Percentiles rank a stretch among this genome's conserved stretches.
phyloP scores from a whole-genome alignment of 2,888 invertebrate genomes.

The Tenthredo mesomela region DNA sequence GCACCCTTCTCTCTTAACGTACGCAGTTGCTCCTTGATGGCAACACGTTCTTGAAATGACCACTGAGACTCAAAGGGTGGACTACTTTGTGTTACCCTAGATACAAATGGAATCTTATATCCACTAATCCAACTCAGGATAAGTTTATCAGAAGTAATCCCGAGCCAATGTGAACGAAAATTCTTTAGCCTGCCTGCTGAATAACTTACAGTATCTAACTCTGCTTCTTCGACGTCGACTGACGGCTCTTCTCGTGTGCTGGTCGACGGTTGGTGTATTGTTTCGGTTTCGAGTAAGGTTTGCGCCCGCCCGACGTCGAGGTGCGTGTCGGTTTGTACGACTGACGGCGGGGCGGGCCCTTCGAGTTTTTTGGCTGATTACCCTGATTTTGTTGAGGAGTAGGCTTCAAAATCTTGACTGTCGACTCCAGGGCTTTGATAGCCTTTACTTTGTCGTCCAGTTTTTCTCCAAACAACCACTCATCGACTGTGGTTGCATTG shows the following conservation, averaged over 20 bases:
- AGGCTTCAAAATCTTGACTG: slow-evolving; percentile 47
- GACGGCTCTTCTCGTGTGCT: not conserved
- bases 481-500: slow-evolving; percentile 52
- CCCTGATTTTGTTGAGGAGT: slow-evolving; percentile 1
- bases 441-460: slow-evolving; percentile 53
- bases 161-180: slow-evolving; percentile 56
- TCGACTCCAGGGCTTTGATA: slow-evolving; percentile 52
- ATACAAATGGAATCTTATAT: slow-evolving; percentile 57
- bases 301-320: not conserved
- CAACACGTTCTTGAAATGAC: slow-evolving; percentile 44
- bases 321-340: not conserved
- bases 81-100: slow-evolving; percentile 48
- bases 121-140: slow-evolving; percentile 36
- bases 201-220: slow-evolving; percentile 55
- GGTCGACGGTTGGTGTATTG: not conserved
- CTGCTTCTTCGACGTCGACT: slow-evolving; percentile 30
- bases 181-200: slow-evolving; percentile 59
- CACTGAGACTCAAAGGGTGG: slow-evolving; percentile 49
- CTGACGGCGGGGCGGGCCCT: slow-evolving; percentile 1
- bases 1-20: slow-evolving; percentile 42
- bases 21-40: slow-evolving; percentile 33
- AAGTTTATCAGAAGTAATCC: not conserved
- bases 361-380: slow-evolving; percentile 21
- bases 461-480: slow-evolving; percentile 56
- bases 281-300: not conserved